Conservation (phyloP, 2,888 invertebrate species). For the Caenorhabditis sp. region DNA sequence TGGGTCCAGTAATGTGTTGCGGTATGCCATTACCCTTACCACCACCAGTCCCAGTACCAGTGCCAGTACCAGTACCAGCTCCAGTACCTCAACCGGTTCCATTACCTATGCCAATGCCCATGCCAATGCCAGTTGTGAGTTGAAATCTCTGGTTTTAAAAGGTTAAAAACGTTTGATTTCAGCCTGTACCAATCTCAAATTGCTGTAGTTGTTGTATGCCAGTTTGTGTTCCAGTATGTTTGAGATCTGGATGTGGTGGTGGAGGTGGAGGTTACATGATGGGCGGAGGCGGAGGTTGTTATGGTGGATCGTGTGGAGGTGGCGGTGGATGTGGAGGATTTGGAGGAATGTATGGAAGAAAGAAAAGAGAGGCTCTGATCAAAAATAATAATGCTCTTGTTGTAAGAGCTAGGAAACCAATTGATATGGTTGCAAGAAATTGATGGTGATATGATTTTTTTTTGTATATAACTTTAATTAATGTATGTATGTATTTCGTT, state of each 20-base stretch:
- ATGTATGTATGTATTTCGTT: no score
- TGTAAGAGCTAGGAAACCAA: slow-evolving; percentile 22
- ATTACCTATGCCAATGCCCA: slow-evolving; percentile 31
- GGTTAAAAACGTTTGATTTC: slow-evolving; percentile 5
- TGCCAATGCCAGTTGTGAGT: slow-evolving; percentile 36
- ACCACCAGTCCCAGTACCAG: slow-evolving; percentile 33
- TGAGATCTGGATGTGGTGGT: slow-evolving; percentile 39
- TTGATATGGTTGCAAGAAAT: slow-evolving; percentile 33
- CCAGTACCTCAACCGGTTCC: slow-evolving; percentile 39
- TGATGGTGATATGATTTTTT: not conserved
- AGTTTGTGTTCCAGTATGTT: slow-evolving; percentile 59
- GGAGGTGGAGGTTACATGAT: slow-evolving; percentile 9
- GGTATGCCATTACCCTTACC: slow-evolving; percentile 37
- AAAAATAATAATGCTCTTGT: slow-evolving; percentile 34
- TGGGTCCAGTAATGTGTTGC: slow-evolving; percentile 49
- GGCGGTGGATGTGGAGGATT: slow-evolving; percentile 28
- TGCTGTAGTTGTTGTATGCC: slow-evolving; percentile 62
- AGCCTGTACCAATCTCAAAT: slow-evolving; percentile 40
- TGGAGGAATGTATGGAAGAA: slow-evolving; percentile 40
- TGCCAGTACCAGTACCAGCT: slow-evolving; percentile 41
- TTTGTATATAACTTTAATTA: no score
- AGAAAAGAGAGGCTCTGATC: slow-evolving; percentile 46
- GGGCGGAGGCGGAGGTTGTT: slow-evolving; percentile 31
- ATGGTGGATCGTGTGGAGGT: slow-evolving; percentile 26
- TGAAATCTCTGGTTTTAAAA: no score